Conservation (phyloP, 1,140 invertebrate genomes). For the Macrotrachela quadricornifera region DNA sequence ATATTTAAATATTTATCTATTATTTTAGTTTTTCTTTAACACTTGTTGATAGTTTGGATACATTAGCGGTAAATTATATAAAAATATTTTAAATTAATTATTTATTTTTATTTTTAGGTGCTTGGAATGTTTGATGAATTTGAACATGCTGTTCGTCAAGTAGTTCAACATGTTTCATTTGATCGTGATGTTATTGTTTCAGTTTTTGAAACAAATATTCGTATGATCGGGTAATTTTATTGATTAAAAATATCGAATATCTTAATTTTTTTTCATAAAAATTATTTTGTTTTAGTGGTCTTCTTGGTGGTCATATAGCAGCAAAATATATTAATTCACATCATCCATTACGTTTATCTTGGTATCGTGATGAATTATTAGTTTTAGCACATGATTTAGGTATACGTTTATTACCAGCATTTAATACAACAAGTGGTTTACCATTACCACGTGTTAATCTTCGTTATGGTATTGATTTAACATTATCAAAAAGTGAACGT, state of each 20-base stretch:
- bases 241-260: neutral
- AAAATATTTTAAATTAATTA: conserved; percentile 20
- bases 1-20: no score
- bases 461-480: conserved; percentile 5
- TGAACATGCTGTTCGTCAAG: conserved; percentile 62
- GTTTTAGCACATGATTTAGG: conserved; percentile 75
- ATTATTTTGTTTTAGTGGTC: conserved; percentile 46
- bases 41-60: conserved; percentile 77
- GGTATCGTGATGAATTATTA: conserved; percentile 76
- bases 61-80: conserved; percentile 46
- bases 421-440: conserved; percentile 90
- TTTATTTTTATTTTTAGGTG: conserved; percentile 20
- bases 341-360: conserved; percentile 46
- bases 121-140: conserved; percentile 80
- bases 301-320: conserved; percentile 75
- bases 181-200: conserved; percentile 85
- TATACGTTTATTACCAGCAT: conserved; percentile 70
- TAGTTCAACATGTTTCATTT: conserved; percentile 55
- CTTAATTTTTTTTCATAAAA: conserved; percentile 13
- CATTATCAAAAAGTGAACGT: conserved; percentile 9
- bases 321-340: conserved; percentile 55
- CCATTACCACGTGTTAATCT: conserved; percentile 61
- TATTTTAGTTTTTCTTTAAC: conserved; percentile 57
- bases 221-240: conserved; percentile 59
- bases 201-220: conserved; percentile 93